Percentiles rank a stretch among this genome's conserved stretches.
Evolutionary conservation across 2,113 vertebrate genomes (phyloP).

Genomic region (Mustela nigripes): DNA sequence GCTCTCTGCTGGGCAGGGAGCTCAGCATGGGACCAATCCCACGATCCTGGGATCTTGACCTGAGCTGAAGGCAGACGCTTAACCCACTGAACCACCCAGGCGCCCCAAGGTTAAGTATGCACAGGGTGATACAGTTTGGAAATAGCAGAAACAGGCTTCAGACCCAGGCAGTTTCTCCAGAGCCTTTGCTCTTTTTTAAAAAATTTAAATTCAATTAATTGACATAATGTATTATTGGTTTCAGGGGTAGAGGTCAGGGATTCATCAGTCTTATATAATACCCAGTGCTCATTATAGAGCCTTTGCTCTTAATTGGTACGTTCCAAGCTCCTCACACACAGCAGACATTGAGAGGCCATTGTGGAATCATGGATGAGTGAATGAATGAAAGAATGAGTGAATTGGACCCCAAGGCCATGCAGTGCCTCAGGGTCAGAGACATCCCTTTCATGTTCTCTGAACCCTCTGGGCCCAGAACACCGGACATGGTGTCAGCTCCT

Average conservation of each 20-base stretch:
- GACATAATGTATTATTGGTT: background rate
- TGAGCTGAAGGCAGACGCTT: too few species aligned
- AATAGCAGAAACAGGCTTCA: background rate
- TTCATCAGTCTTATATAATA: background rate
- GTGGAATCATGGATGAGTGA: background rate
- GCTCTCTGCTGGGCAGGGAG: background rate
- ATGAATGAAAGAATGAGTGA: background rate
- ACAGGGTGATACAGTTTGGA: background rate
- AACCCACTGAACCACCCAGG: too few species aligned
- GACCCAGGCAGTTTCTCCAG: background rate
- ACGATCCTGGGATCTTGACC: too few species aligned
- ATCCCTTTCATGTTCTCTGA: background rate
- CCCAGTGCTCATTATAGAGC: background rate
- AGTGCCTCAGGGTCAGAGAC: background rate
- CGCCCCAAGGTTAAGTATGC: background rate
- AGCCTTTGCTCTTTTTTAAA: background rate
- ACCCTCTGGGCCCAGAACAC: background rate
- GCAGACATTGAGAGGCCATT: background rate
- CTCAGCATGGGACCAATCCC: too few species aligned
- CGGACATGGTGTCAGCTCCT: accelerated
- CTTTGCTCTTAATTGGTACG: background rate
- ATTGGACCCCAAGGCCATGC: background rate
- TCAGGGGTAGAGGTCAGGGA: background rate
- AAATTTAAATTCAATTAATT: too few species aligned
- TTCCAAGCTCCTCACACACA: background rate